Percentiles rank a stretch among this genome's conserved stretches.
Evolutionary conservation across 2,113 vertebrate species (phyloP).

Genomic region (Nannobrachium achirus): DNA sequence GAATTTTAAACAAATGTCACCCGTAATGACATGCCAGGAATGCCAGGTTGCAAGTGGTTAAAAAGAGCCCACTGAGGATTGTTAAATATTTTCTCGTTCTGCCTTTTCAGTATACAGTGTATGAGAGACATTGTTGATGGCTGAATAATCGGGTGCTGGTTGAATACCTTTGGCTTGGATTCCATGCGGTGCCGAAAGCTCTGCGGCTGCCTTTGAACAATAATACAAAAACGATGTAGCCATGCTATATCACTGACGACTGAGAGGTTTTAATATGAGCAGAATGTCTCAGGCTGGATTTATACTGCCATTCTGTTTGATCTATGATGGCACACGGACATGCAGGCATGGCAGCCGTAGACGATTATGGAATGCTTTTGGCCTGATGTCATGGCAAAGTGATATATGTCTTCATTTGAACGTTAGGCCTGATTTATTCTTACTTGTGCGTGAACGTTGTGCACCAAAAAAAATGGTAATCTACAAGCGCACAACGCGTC

Average conservation of each 20-base stretch:
- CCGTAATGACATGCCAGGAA: too few species aligned
- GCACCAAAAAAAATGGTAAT: too few species aligned
- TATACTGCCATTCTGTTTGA: slow-evolving; percentile 2
- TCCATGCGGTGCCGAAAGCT: background rate
- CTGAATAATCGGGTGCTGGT: too few species aligned
- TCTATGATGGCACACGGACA: background rate
- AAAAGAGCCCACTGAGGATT: too few species aligned
- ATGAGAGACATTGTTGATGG: background rate
- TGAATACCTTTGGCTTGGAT: background rate
- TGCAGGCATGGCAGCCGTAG: background rate
- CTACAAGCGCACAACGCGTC: too few species aligned
- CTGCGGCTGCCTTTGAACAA: background rate
- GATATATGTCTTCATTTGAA: slow-evolving; percentile 2
- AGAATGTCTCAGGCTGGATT: background rate
- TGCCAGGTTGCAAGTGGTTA: too few species aligned
- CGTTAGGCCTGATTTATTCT: background rate
- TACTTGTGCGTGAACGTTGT: too few species aligned
- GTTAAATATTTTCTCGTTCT: too few species aligned
- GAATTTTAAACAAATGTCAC: too few species aligned
- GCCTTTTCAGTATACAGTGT: background rate
- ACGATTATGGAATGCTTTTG: background rate
- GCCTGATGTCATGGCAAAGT: background rate
- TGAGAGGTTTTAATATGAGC: slow-evolving; percentile 4
- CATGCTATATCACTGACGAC: background rate
- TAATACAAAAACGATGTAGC: background rate